Evolutionary conservation across 2,797 vertebrate genomes (phyloP).

Genomic region (Sebastes diploproa): DNA sequence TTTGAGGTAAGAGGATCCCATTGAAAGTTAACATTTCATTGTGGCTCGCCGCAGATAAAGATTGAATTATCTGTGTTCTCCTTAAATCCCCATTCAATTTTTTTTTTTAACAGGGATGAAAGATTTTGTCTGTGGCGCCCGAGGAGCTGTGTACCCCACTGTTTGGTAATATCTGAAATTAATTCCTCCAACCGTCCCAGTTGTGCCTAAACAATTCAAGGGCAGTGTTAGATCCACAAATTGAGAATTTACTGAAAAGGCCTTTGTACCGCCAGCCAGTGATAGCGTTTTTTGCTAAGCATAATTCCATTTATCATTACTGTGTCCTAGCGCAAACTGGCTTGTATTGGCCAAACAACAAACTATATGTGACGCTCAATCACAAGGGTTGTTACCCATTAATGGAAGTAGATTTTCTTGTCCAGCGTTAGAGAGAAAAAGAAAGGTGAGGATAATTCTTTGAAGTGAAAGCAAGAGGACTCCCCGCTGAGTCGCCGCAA

Average conservation of each 20-base stretch:
- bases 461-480: slow-evolving; percentile 52
- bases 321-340: slow-evolving; percentile 44
- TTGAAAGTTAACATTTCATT: slow-evolving; percentile 67
- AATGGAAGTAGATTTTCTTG: slow-evolving; percentile 42
- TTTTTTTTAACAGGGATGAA: slow-evolving; percentile 63
- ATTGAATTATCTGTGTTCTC: slow-evolving; percentile 77
- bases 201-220: slow-evolving; percentile 78
- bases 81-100: slow-evolving; percentile 75
- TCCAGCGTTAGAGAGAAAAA: slow-evolving; percentile 13
- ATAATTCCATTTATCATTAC: slow-evolving; percentile 66
- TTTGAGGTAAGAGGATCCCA: slow-evolving; percentile 60
- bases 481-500: slow-evolving; percentile 33
- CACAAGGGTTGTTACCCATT: slow-evolving; percentile 48
- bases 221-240: slow-evolving; percentile 68
- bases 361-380: slow-evolving; percentile 62
- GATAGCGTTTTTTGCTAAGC: slow-evolving; percentile 58
- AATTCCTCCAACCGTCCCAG: slow-evolving; percentile 73
- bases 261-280: slow-evolving; percentile 40
- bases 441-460: slow-evolving; percentile 31
- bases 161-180: slow-evolving; percentile 80
- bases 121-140: slow-evolving; percentile 62
- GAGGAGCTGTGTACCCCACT: slow-evolving; percentile 66
- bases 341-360: slow-evolving; percentile 38
- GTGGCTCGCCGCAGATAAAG: slow-evolving; percentile 63
- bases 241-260: slow-evolving; percentile 65